phyloP scores from a whole-genome alignment of 2,113 vertebrate species.

The Entosphenus tridentatus region DNA sequence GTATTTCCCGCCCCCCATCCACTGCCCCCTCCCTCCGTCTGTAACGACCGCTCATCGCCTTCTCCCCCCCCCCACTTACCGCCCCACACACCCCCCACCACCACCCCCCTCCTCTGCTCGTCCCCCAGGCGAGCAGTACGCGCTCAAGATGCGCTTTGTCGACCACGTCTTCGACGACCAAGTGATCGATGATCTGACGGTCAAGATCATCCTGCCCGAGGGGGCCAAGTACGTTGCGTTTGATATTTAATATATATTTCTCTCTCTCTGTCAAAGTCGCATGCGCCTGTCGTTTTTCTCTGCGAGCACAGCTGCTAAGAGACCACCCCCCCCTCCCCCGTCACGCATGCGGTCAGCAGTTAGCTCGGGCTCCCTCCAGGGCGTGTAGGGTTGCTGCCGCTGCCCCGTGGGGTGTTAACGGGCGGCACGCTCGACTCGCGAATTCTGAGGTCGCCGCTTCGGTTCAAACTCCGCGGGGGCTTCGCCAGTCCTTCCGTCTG shows the following conservation, averaged over 20 bases:
- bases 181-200: slow-evolving; percentile 64
- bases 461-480: too few relatives aligned
- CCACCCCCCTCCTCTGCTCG: neutral
- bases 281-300: too few relatives aligned
- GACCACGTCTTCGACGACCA: slow-evolving; percentile 95
- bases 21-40: neutral
- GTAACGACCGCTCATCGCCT: neutral
- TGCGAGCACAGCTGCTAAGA: too few relatives aligned
- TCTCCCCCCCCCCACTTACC: neutral
- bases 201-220: slow-evolving; percentile 82
- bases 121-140: slow-evolving; percentile 65
- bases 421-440: too few relatives aligned
- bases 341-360: too few relatives aligned
- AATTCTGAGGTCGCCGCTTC: too few relatives aligned
- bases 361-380: too few relatives aligned
- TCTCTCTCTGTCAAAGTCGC: too few relatives aligned
- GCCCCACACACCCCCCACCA: neutral
- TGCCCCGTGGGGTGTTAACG: too few relatives aligned
- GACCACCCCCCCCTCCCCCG: too few relatives aligned
- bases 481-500: too few relatives aligned
- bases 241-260: neutral
- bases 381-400: too few relatives aligned
- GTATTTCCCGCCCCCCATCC: neutral
- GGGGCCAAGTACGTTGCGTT: slow-evolving; percentile 56
- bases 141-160: slow-evolving; percentile 81